phyloP scores from a whole-genome alignment of 2,797 vertebrate genomes.

The Potorous gilbertii region DNA sequence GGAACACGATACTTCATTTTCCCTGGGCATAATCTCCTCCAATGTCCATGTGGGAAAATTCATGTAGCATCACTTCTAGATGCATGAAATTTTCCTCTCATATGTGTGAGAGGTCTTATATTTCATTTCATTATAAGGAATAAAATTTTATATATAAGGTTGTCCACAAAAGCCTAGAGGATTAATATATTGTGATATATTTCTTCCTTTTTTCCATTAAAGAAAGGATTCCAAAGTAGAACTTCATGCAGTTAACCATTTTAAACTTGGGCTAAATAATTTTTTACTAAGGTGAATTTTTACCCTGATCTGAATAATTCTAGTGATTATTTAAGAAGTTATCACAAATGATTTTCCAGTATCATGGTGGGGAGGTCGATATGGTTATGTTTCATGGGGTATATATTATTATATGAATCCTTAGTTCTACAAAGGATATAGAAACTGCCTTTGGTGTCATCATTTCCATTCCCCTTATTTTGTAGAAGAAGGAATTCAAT shows the following conservation, averaged over 20 bases:
- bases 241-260: background rate
- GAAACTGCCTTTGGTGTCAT: background rate
- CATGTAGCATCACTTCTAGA: background rate
- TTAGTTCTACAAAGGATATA: background rate
- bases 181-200: background rate
- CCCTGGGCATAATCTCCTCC: background rate
- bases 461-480: background rate
- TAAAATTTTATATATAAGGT: background rate
- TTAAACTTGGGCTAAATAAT: background rate
- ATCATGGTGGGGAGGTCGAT: background rate
- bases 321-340: background rate
- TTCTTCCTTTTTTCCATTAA: background rate
- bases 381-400: background rate
- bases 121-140: background rate
- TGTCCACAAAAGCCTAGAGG: background rate
- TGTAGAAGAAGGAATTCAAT: background rate
- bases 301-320: background rate
- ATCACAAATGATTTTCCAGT: background rate
- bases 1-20: background rate
- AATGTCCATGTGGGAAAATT: background rate
- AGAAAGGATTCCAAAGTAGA: background rate
- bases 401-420: background rate
- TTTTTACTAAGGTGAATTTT: background rate
- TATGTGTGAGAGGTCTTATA: background rate
- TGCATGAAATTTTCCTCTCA: background rate